phyloP scores from a whole-genome alignment of 2,113 vertebrate genomes.

The Forbesichthys agassizii region DNA sequence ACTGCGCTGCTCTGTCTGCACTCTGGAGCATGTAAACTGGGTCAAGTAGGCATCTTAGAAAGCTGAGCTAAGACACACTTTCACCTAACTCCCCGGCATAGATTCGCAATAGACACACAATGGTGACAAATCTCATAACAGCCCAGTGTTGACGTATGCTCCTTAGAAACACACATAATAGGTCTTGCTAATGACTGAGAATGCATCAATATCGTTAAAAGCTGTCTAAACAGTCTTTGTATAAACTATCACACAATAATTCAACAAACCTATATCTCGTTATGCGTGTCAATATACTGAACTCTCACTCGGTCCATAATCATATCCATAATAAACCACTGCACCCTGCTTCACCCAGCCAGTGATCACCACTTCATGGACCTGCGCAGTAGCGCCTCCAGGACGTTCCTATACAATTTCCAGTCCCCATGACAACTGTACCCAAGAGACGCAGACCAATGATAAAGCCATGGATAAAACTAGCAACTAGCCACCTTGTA shows the following conservation, averaged over 20 bases:
- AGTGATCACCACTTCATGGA: conserved; percentile 9
- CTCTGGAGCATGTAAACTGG: conserved; percentile 4
- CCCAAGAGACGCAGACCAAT: conserved; percentile 12
- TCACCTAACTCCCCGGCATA: background rate
- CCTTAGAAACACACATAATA: background rate
- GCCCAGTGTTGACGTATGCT: conserved; percentile 2
- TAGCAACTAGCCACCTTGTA: background rate
- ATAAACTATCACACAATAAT: no score
- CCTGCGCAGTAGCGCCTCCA: conserved; percentile 15
- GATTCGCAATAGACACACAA: background rate
- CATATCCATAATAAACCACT: background rate
- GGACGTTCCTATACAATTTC: conserved; percentile 38
- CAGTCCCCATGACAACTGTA: conserved; percentile 51
- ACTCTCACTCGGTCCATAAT: background rate
- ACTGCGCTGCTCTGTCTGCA: background rate
- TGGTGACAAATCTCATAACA: background rate
- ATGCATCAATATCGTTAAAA: background rate
- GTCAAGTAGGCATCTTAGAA: conserved; percentile 31
- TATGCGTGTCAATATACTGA: background rate
- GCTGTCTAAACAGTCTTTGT: background rate
- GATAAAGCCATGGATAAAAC: background rate
- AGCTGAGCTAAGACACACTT: conserved; percentile 10
- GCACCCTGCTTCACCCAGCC: background rate
- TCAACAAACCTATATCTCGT: background rate
- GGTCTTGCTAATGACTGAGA: background rate